Evolutionary conservation across 2,113 vertebrate genomes (phyloP), one percentile per base, ranked within the genome.

Genomic region (Myiagra hebetior): DNA sequence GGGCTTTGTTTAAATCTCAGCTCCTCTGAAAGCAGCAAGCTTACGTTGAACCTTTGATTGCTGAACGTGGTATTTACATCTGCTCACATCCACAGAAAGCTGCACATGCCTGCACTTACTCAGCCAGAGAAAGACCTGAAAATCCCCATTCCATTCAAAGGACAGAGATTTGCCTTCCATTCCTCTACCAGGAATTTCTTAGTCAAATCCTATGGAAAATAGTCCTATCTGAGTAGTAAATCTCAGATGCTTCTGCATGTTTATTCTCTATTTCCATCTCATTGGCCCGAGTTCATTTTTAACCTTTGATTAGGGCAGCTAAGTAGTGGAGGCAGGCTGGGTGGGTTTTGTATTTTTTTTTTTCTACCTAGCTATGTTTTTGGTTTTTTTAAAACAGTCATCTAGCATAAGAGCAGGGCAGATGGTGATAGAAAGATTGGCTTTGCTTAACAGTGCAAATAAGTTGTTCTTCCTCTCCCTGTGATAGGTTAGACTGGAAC

Each of bases 151-250:
- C 96, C 96, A 87, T 93, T 96, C 80, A 82, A 91, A 91, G 60
- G 49, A 87, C 73, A 77, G 28, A 87, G 56, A 87, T 96, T 89
- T 96, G 73, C 88, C 80, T 97, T 93, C 60, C 86, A 75, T 95
- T 94, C 90, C 73, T 85, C 62, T 84, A 86, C 77, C 46, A 95
- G 92, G 96, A 93, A 97, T 94, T 94, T 96, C 83, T 95, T 75
- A 89, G 92, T 89, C 83, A 96, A 96, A 97, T 96, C 95, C 92
- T 92, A 95, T 95, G 92, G 96, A 97, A 97, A 95, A 96, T 79
- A 94, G 53, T 91, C 60, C 76, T 97, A 94, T 97, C 96, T 91
- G 64, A 94, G 95, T 13, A 94, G 95, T 96, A 96, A 96, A 96
- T 97, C 95, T 95, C 73, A 94, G 93, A 78, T 93, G 86, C 56